Evolutionary conservation across 1,140 invertebrate genomes (phyloP).

Genomic region (Idris sp.): DNA sequence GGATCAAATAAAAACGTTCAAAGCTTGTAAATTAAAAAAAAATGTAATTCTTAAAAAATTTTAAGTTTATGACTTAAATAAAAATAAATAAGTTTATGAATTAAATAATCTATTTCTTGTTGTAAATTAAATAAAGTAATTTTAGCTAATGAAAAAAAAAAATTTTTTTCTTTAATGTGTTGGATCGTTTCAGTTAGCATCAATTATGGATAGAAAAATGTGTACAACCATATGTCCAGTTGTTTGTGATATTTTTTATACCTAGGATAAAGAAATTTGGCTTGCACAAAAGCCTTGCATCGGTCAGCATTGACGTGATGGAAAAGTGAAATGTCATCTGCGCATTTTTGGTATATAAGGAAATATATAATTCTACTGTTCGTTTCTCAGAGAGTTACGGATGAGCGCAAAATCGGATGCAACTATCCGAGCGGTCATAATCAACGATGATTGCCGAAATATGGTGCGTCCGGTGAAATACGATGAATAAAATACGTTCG

Average conservation of each 20-base stretch:
- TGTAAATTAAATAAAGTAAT: no score
- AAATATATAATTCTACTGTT: constrained; percentile 25
- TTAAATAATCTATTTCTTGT: no score
- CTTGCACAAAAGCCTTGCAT: constrained; percentile 44
- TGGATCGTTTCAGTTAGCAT: no score
- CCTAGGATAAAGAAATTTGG: constrained; percentile 27
- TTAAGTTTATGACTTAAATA: no score
- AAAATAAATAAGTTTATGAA: no score
- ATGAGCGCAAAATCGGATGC: constrained; percentile 63
- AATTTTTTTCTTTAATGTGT: no score
- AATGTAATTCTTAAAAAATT: no score
- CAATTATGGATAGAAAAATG: no score
- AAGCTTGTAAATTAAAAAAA: no score
- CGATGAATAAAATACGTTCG: constrained; percentile 72
- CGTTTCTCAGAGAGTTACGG: constrained; percentile 57
- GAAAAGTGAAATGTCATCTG: constrained; percentile 53
- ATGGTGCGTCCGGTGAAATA: constrained; percentile 66
- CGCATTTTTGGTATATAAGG: constrained; percentile 26
- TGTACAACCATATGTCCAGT: constrained; percentile 13
- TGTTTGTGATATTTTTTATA: constrained; percentile 5
- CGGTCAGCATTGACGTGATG: constrained; percentile 53
- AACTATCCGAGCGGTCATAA: constrained; percentile 70
- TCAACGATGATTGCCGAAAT: constrained; percentile 73
- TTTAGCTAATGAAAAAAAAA: no score
- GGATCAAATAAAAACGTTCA: no score